Base-by-base conservation (phyloP, 2,888 invertebrate genomes). In the Drosophila austrosaltans region DNA sequence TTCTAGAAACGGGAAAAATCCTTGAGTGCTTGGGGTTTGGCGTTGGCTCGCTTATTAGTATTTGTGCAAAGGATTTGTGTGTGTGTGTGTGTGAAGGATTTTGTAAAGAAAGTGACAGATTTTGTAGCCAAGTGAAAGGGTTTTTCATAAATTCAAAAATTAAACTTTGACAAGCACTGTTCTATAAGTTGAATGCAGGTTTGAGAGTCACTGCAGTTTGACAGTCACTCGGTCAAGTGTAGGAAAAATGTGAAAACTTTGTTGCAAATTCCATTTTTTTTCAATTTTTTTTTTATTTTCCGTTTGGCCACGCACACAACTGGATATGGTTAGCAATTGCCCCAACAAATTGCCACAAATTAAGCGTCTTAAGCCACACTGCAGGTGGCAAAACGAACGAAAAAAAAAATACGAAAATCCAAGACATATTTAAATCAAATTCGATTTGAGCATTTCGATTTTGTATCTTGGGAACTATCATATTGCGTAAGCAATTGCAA, bases 271-370 rank as follows among this genome's bases (percentile, higher is more conserved):
- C 44, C 16, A 44, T 7, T 44, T 42, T 3, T 48, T 48, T 25
- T 48, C 36, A 36, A 8, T 36, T 22, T 48, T 22, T 48, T 10
- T 12, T 25, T 20, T 36, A 8, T 48, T 36, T 36, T 56, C 32
- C 20, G 7, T 12, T 42, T 60, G n/a, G 60, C 20, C 10, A 30
- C 16, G 42, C 30, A 22, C 30, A 30, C 39, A 36, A 30, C 42
- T 58, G 48, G 53, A 53, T 62, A 36, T 66, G 69, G 63, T 36
- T 53, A 53, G 54, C 48, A 62, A 68, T 65, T 66, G 72, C 53
- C 25, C 72, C 69, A 72, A 77, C 82, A 84, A 82, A 82, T 82
- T 85, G 87, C 69, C 72, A 70, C 79, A 82, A 85, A 84, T 82
- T 82, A 76, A 79, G 69, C 67, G 75, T 70, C 63, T 58, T 36